Evolutionary conservation across 2,113 vertebrate genomes (phyloP).

Genomic region (Onychorhynchus coronatus): DNA sequence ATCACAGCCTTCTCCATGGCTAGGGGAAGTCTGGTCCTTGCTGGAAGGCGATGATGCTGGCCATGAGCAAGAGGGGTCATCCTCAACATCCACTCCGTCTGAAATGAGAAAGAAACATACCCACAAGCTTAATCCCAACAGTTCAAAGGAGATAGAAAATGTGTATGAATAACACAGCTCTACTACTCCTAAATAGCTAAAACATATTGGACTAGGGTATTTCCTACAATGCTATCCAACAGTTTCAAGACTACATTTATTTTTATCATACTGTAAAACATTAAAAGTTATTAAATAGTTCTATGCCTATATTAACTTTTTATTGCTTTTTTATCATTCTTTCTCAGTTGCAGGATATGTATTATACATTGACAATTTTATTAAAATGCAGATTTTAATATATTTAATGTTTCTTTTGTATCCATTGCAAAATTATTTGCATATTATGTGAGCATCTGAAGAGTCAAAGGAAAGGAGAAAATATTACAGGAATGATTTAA

Average conservation of each 20-base stretch:
- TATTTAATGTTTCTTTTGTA: slow-evolving; percentile 78
- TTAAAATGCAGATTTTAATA: slow-evolving; percentile 81
- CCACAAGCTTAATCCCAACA: not conserved
- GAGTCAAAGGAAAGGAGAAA: slow-evolving; percentile 67
- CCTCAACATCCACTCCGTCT: slow-evolving; percentile 94
- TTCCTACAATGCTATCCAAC: slow-evolving; percentile 6
- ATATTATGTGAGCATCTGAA: slow-evolving; percentile 71
- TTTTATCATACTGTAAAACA: slow-evolving; percentile 65
- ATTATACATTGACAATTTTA: slow-evolving; percentile 77
- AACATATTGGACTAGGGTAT: not conserved
- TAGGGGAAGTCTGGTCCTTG: slow-evolving; percentile 96
- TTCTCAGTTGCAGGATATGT: slow-evolving; percentile 62
- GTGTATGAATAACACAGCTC: fast-evolving
- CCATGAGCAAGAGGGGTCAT: slow-evolving; percentile 96
- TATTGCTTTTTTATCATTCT: slow-evolving; percentile 74
- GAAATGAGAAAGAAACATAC: slow-evolving; percentile 49
- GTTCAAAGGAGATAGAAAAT: not conserved
- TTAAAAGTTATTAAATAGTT: slow-evolving; percentile 69
- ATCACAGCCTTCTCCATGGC: slow-evolving; percentile 91
- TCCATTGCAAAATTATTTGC: slow-evolving; percentile 73
- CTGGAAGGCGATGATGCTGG: slow-evolving; percentile 96
- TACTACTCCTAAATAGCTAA: not conserved
- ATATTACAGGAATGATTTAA: slow-evolving; percentile 68
- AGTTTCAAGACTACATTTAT: slow-evolving; percentile 52
- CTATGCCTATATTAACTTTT: slow-evolving; percentile 69